Evolutionary conservation across 2,888 invertebrate species (phyloP).

Genomic region (Trachelus tabidus): DNA sequence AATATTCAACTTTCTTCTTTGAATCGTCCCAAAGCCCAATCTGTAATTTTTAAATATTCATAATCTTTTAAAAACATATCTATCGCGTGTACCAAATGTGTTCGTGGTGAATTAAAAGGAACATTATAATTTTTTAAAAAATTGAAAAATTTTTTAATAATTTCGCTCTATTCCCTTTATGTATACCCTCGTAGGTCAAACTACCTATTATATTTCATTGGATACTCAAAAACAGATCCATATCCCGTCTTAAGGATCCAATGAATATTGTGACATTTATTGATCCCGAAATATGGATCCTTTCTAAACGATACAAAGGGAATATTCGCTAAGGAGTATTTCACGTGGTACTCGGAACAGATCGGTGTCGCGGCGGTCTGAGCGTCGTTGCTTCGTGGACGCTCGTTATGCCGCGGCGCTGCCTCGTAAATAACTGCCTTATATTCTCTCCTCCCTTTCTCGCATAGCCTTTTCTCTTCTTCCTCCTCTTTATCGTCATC

Average conservation of each 20-base stretch:
- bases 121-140: neutral
- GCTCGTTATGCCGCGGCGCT: constrained; percentile 57
- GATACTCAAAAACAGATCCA: neutral
- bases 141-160: neutral
- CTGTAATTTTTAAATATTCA: neutral
- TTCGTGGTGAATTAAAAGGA: neutral
- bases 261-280: neutral
- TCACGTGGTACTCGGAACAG: constrained; percentile 52
- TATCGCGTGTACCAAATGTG: neutral
- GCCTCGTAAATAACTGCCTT: constrained; percentile 61
- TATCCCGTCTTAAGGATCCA: neutral
- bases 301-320: neutral
- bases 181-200: neutral
- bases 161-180: neutral
- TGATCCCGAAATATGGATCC: neutral
- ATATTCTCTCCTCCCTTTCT: constrained; percentile 40
- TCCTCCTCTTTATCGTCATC: constrained; percentile 5
- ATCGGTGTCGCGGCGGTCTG: constrained; percentile 55
- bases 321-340: constrained; percentile 54
- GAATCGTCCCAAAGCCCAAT: neutral
- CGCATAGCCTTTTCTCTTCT: constrained; percentile 22
- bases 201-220: neutral
- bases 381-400: constrained; percentile 50
- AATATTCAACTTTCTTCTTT: neutral
- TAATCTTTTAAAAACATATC: neutral